Conservation (phyloP, 1,140 invertebrate genomes). For the Eufriesea mexicana region DNA sequence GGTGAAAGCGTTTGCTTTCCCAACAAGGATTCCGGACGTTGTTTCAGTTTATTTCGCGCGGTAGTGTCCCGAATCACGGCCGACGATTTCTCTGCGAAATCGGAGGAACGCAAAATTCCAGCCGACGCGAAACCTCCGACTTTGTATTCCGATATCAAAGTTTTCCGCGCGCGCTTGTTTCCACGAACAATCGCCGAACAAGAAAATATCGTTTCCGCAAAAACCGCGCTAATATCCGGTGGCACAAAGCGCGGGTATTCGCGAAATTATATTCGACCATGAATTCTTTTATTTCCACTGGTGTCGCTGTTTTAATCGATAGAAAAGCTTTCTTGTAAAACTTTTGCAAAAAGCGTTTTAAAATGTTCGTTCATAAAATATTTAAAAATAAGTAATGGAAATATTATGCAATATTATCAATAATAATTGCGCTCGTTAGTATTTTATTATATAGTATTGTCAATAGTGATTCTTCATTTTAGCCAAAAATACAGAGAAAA, state of each 20-base stretch:
- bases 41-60: constrained; percentile 54
- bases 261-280: no score
- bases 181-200: neutral
- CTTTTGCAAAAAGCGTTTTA: no score
- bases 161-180: neutral
- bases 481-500: no score
- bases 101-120: constrained; percentile 14
- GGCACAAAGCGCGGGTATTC: neutral
- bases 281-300: no score
- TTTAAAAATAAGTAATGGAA: no score
- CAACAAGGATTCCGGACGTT: constrained; percentile 27
- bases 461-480: no score
- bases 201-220: neutral
- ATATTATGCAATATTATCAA: no score
- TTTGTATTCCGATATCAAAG: constrained; percentile 27
- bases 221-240: neutral
- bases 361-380: no score
- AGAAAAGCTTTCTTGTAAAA: no score
- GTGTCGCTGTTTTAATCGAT: no score
- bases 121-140: constrained; percentile 7
- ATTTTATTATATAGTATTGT: no score
- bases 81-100: constrained; percentile 21
- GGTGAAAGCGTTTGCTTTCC: constrained; percentile 47
- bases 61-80: constrained; percentile 1
- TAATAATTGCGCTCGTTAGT: no score